phyloP scores from a whole-genome alignment of 2,113 vertebrate genomes.

The Strigops habroptila region DNA sequence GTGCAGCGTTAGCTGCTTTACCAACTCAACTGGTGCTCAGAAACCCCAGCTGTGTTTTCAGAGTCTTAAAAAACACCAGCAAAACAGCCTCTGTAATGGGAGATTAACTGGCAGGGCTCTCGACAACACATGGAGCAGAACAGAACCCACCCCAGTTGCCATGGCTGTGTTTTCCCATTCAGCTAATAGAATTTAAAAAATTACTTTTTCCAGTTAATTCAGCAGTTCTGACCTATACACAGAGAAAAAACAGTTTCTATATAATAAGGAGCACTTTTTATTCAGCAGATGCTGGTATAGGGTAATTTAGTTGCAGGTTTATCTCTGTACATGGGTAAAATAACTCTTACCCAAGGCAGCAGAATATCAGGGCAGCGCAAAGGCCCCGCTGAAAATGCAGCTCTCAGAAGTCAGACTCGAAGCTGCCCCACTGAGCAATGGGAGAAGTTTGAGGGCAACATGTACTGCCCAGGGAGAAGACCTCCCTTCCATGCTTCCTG shows the following conservation, averaged over 20 bases:
- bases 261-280: neutral
- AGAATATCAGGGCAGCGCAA: neutral
- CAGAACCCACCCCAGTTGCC: slow-evolving; percentile 13
- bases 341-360: neutral
- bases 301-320: neutral
- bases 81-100: neutral
- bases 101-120: neutral
- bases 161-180: neutral
- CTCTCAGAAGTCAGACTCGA: neutral
- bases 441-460: neutral
- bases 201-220: neutral
- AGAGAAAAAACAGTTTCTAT: neutral
- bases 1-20: neutral
- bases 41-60: slow-evolving; percentile 21
- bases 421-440: neutral
- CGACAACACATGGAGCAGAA: neutral
- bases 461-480: neutral
- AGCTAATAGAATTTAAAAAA: neutral
- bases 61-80: neutral
- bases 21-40: neutral
- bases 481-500: neutral
- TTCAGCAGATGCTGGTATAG: neutral
- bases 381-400: neutral
- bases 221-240: neutral
- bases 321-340: neutral